Percentiles rank a stretch among this genome's conserved stretches.
phyloP scores from a whole-genome alignment of 2,888 invertebrate genomes.

The Chrysolina oricalcia region DNA sequence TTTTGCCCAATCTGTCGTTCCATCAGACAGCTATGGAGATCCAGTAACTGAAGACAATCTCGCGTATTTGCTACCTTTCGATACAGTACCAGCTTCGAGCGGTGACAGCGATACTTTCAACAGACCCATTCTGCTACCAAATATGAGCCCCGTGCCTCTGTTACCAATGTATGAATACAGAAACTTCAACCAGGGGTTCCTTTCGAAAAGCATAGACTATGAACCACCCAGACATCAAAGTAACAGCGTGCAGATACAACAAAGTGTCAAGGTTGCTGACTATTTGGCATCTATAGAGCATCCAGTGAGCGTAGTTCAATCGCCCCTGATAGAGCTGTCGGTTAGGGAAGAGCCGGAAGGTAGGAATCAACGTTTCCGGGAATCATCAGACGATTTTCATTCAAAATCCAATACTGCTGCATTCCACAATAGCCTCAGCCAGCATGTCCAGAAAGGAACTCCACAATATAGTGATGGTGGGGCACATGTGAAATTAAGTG shows the following conservation, averaged over 20 bases:
- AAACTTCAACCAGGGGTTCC: constrained; percentile 74
- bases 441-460: constrained; percentile 10
- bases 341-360: constrained; percentile 56
- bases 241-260: constrained; percentile 74
- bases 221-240: constrained; percentile 51
- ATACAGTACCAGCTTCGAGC: constrained; percentile 61
- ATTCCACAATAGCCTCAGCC: constrained; percentile 24
- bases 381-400: background rate
- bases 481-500: constrained; percentile 59
- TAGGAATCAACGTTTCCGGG: constrained; percentile 16
- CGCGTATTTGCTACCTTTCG: constrained; percentile 58
- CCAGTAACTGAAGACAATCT: constrained; percentile 68
- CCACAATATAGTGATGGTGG: constrained; percentile 7
- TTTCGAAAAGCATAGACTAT: constrained; percentile 16
- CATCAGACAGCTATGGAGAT: constrained; percentile 69
- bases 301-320: constrained; percentile 81
- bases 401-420: background rate
- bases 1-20: constrained; percentile 58
- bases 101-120: constrained; percentile 53
- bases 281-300: constrained; percentile 82
- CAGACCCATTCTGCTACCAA: constrained; percentile 77
- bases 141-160: constrained; percentile 73
- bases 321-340: constrained; percentile 79
- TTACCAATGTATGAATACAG: constrained; percentile 73
- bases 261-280: constrained; percentile 80